These are phyloP conservation scores for Heliothis peltigera DNA, from an alignment of 2,888 invertebrate genomes.

Conservation along the genomic window DNA sequence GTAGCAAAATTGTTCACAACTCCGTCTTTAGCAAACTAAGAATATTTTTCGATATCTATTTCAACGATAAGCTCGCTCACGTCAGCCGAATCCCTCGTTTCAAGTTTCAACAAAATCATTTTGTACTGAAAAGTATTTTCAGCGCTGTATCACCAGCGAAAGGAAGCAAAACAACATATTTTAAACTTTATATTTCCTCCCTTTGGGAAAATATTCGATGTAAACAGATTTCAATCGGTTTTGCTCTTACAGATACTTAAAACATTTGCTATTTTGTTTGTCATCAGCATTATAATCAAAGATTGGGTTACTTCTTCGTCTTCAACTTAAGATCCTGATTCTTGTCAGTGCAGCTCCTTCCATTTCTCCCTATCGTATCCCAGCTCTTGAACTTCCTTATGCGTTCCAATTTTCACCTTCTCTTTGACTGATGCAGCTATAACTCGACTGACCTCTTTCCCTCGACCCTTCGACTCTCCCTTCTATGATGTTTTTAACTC, in stretches of 20 bases:
- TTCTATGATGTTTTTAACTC: no score
- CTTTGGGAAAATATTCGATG: slow-evolving; percentile 37
- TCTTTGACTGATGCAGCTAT: no score
- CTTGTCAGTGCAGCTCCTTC: no score
- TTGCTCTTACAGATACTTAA: slow-evolving; percentile 25
- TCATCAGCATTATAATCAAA: background rate
- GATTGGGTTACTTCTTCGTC: no score
- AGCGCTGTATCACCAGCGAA: slow-evolving; percentile 17
- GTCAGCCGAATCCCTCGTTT: background rate
- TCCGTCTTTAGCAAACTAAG: no score
- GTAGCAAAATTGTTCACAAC: no score
- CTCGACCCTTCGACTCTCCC: no score
- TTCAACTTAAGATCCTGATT: no score
- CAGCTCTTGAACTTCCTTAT: no score
- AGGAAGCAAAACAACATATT: slow-evolving; percentile 30
- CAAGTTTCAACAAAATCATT: slow-evolving; percentile 11
- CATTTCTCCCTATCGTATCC: no score
- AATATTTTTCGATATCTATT: background rate
- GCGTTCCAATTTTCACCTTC: no score
- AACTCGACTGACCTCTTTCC: no score
- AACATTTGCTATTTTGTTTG: slow-evolving; percentile 15
- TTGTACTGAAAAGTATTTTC: slow-evolving; percentile 5
- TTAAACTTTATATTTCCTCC: slow-evolving; percentile 46
- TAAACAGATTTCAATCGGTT: slow-evolving; percentile 18
- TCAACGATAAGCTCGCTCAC: slow-evolving; percentile 2